Evolutionary conservation across 1,140 invertebrate species (phyloP).

Genomic region (Zaprionus lachaisei): DNA sequence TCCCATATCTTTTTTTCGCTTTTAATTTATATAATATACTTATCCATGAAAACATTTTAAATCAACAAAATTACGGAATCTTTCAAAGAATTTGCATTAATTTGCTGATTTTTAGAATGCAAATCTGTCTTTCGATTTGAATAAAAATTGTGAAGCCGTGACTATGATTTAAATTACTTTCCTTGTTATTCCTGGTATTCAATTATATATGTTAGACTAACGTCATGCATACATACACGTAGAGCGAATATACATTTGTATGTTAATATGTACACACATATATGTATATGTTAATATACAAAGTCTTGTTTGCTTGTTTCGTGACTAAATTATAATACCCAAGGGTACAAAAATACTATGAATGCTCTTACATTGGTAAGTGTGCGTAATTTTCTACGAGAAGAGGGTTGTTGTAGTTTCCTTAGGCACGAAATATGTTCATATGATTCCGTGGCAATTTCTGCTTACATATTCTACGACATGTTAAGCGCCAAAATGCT

Average conservation of each 20-base stretch:
- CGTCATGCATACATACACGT: neutral
- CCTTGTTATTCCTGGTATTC: neutral
- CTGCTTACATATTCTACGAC: conserved; percentile 80
- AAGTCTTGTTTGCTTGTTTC: conserved; percentile 47
- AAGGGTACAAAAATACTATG: conserved; percentile 6
- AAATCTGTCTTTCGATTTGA: neutral
- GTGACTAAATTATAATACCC: conserved; percentile 3
- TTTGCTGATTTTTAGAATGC: neutral
- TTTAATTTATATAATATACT: neutral
- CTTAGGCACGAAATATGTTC: conserved; percentile 75
- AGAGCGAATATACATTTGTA: neutral
- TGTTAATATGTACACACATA: neutral
- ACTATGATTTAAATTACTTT: neutral
- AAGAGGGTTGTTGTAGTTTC: neutral
- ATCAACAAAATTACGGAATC: neutral
- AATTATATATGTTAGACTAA: neutral
- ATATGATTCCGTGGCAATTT: conserved; percentile 74
- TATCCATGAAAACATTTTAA: neutral
- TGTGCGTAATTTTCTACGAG: neutral
- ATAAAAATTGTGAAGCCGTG: neutral
- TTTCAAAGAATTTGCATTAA: neutral
- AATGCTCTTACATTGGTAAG: conserved; percentile 11
- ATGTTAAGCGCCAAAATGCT: conserved; percentile 92
- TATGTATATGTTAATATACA: conserved; percentile 3
- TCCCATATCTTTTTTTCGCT: neutral